These are phyloP conservation scores for Tenodera sinensis DNA, from an alignment of 2,888 invertebrate genomes.

Conservation along the genomic window DNA sequence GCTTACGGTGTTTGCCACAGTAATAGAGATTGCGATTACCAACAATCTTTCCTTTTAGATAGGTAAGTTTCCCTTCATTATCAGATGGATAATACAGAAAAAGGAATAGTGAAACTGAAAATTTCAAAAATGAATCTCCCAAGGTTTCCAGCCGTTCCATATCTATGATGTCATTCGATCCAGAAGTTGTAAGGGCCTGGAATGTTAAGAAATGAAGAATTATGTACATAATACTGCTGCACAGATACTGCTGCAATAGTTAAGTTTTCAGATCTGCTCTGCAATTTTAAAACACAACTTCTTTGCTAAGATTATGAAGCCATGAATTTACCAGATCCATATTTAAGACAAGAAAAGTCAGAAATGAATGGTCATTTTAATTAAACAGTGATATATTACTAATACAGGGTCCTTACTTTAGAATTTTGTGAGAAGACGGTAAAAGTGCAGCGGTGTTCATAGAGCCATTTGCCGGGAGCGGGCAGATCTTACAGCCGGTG, in stretches of 20 bases:
- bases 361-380: too few species aligned
- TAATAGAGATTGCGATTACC: conserved; percentile 86
- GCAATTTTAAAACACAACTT: too few species aligned
- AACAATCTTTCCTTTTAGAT: conserved; percentile 65
- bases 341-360: too few species aligned
- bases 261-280: background rate
- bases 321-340: too few species aligned
- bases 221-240: background rate
- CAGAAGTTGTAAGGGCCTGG: conserved; percentile 67
- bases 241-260: too few species aligned
- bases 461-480: too few species aligned
- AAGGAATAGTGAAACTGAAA: conserved; percentile 67
- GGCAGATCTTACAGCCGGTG: too few species aligned
- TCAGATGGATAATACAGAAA: conserved; percentile 63
- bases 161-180: conserved; percentile 70
- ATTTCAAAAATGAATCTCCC: conserved; percentile 87
- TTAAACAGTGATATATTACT: too few species aligned
- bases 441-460: too few species aligned
- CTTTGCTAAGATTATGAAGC: too few species aligned
- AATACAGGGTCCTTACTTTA: too few species aligned
- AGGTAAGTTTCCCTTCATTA: conserved; percentile 76
- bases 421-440: too few species aligned
- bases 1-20: conserved; percentile 56
- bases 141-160: conserved; percentile 82
- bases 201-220: conserved; percentile 32